These are phyloP conservation scores for Hirtodrosophila trivittata DNA, from an alignment of 2,888 invertebrate species.

Conservation along the genomic window DNA sequence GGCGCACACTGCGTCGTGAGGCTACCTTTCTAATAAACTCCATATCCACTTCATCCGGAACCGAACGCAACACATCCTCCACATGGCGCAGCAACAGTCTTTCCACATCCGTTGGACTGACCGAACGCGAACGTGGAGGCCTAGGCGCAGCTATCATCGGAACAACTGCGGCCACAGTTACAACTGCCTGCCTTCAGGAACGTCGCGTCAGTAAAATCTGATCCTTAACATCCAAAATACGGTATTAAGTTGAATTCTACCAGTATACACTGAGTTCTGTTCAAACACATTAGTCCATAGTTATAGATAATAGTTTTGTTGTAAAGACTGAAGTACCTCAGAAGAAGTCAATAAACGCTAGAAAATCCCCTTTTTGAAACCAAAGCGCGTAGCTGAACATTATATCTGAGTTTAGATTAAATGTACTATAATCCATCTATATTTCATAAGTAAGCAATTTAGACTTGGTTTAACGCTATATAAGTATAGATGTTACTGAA, in stretches of 20 bases:
- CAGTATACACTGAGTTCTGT: constrained; percentile 20
- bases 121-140: constrained; percentile 59
- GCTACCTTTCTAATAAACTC: constrained; percentile 78
- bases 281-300: constrained; percentile 55
- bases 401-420: too few relatives aligned
- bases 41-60: constrained; percentile 79
- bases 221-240: constrained; percentile 19
- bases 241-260: constrained; percentile 63
- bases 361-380: constrained; percentile 66
- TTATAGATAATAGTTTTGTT: constrained; percentile 74
- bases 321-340: constrained; percentile 80
- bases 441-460: too few relatives aligned
- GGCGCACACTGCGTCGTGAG: constrained; percentile 71
- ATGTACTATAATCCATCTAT: too few relatives aligned
- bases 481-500: too few relatives aligned
- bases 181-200: constrained; percentile 67
- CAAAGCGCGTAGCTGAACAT: background rate
- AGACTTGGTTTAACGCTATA: too few relatives aligned
- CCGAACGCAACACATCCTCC: constrained; percentile 74
- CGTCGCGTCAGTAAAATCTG: constrained; percentile 54
- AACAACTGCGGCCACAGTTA: constrained; percentile 74
- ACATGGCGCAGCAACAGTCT: constrained; percentile 76
- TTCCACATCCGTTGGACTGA: constrained; percentile 65
- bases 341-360: constrained; percentile 79
- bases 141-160: constrained; percentile 78